Base-by-base conservation (phyloP, 2,797 vertebrate genomes). In the Syngnathus rostellatus region DNA sequence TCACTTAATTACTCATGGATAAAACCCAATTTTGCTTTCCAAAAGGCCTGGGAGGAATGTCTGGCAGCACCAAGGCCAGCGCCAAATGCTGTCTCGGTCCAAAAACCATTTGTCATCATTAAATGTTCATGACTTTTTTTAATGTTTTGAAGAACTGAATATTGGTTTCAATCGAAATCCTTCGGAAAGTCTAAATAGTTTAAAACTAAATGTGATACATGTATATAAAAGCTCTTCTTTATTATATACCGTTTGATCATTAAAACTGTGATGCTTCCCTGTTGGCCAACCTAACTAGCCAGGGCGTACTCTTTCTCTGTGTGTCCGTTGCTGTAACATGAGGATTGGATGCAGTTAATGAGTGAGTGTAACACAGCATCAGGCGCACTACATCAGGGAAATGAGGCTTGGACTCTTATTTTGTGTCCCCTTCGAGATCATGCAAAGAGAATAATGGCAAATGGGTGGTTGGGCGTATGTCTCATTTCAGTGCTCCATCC, bases 1-100 rank as follows among this genome's bases (percentile, higher is more conserved):
- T 59, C 12, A 58, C 10, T 25, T 57, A 57, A 31, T 37, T 57
- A 31, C 6, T 53, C 1, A 5, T 21, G 5, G 38, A 41, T 11
- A 60, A 40, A n/a, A 6, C 19, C 38, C 37, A 11, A 41, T 17
- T 60, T 40, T 60, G 38, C 38, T 38, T 37, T 38, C 37, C 37
- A n/a, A 21, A 51, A 51, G 37, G 5, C 6, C 59, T 43, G 19
- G 40, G 37, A 10, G 38, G 37, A 60, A 38, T 40, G 17, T 10
- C 17, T 31, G 83, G 84, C 83, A 88, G 86, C 78, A 87, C 83
- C 83, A 81, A 71, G 86, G 86, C 72, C 85, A 89, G 84, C 81
- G 59, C 74, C 83, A 38, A 50, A 54, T 61, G 14, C 72, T 45
- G 12, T 3, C 25, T n/a, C 59, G 3, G 21, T 62, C 23, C 25